Evolutionary conservation across 1,140 invertebrate species (phyloP).

Genomic region (Aleiodes sp.): DNA sequence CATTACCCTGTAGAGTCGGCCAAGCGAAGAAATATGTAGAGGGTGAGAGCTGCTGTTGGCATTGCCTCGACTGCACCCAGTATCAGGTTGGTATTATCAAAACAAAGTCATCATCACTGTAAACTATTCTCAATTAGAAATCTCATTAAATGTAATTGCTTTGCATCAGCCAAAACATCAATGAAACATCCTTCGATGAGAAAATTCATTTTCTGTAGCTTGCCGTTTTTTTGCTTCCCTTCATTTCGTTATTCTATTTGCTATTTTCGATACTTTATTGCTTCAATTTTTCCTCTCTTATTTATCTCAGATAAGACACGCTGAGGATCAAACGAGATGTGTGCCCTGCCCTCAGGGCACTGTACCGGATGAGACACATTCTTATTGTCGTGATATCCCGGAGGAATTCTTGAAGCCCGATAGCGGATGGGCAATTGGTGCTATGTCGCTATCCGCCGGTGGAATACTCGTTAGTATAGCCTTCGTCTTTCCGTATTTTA

Average conservation of each 20-base stretch:
- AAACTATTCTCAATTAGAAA: not conserved
- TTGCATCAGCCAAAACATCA: too few species aligned
- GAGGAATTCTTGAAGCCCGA: constrained; percentile 84
- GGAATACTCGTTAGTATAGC: constrained; percentile 81
- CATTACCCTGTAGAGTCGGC: constrained; percentile 83
- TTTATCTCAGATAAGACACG: constrained; percentile 76
- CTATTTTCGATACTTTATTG: not conserved
- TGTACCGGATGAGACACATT: constrained; percentile 79
- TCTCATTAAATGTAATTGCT: not conserved
- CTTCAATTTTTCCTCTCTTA: not conserved
- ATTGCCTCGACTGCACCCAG: constrained; percentile 92
- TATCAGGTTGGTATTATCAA: constrained; percentile 78
- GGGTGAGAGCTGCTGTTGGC: constrained; percentile 95
- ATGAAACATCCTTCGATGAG: too few species aligned
- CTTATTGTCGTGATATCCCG: constrained; percentile 80
- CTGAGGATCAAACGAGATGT: constrained; percentile 84
- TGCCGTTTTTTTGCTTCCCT: not conserved
- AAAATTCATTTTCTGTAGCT: too few species aligned
- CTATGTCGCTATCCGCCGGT: constrained; percentile 81
- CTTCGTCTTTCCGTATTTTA: constrained; percentile 1
- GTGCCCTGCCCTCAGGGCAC: constrained; percentile 83
- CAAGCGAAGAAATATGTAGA: constrained; percentile 92
- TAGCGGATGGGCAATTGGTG: constrained; percentile 89
- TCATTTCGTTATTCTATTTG: not conserved
- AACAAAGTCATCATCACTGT: not conserved